phyloP scores from a whole-genome alignment of 2,888 invertebrate species.

The Brachyopa scutellaris region DNA sequence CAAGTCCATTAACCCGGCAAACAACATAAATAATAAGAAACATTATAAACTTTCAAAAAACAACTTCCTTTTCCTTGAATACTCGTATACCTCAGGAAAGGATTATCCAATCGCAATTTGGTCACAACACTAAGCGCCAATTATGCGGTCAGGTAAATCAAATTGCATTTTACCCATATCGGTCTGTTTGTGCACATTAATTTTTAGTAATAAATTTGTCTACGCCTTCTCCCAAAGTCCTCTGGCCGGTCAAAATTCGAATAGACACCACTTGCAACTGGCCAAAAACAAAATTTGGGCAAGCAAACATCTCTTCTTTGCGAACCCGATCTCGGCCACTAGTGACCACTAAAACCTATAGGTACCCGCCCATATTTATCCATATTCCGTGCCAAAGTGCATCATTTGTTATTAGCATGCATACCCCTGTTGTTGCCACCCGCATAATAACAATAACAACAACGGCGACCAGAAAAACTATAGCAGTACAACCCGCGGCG shows the following conservation, averaged over 20 bases:
- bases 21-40: neutral
- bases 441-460: slow-evolving; percentile 41
- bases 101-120: slow-evolving; percentile 48
- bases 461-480: slow-evolving; percentile 25
- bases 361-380: slow-evolving; percentile 67
- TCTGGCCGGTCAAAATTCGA: neutral
- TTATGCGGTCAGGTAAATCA: slow-evolving; percentile 71
- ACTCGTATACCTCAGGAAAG: slow-evolving; percentile 14
- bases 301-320: slow-evolving; percentile 21
- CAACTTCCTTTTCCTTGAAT: slow-evolving; percentile 22
- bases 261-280: slow-evolving; percentile 51
- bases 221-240: neutral
- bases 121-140: slow-evolving; percentile 60
- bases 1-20: slow-evolving; percentile 6
- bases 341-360: slow-evolving; percentile 66
- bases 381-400: slow-evolving; percentile 69
- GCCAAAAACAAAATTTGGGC: slow-evolving; percentile 40
- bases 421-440: neutral
- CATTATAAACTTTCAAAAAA: neutral
- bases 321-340: slow-evolving; percentile 37
- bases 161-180: slow-evolving; percentile 62
- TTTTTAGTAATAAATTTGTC: slow-evolving; percentile 63
- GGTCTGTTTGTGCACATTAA: slow-evolving; percentile 54
- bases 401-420: slow-evolving; percentile 57
- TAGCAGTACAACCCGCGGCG: slow-evolving; percentile 42